Percentiles rank a stretch among this genome's conserved stretches.
These are phyloP conservation scores for Ashinkailepas kermadecensis DNA, from an alignment of 2,888 invertebrate species.

Conservation along the genomic window DNA sequence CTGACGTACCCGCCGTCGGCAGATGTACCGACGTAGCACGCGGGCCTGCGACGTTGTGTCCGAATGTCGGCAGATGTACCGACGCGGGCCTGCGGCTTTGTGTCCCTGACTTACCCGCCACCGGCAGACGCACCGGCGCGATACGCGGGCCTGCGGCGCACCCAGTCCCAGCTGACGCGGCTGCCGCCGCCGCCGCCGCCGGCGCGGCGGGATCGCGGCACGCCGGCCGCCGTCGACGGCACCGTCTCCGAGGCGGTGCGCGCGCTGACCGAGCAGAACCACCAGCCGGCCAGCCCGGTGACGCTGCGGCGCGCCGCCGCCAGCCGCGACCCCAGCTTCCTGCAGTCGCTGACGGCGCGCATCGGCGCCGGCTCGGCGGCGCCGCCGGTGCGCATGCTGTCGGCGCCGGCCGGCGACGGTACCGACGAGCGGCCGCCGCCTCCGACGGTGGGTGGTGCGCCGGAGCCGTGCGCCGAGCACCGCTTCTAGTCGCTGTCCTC, in stretches of 20 bases:
- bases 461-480: not conserved
- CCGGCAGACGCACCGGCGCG: not conserved
- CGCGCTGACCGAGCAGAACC: constrained; percentile 29
- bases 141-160: not conserved
- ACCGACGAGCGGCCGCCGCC: not conserved
- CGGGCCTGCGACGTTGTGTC: too few relatives aligned
- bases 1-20: too few relatives aligned
- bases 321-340: constrained; percentile 6
- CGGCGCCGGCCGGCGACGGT: not conserved
- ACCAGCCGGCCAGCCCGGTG: constrained; percentile 32
- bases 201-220: not conserved
- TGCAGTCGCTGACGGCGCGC: constrained; percentile 6
- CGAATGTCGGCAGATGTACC: too few relatives aligned
- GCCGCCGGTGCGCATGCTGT: not conserved
- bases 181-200: constrained; percentile 8
- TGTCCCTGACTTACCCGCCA: not conserved
- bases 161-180: not conserved
- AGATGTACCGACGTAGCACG: too few relatives aligned
- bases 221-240: not conserved
- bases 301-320: constrained; percentile 25
- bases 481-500: not conserved
- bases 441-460: not conserved
- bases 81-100: too few relatives aligned
- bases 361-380: not conserved
- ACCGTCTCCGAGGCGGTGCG: constrained; percentile 31